Conservation (phyloP, 92 coral and sea anemone genomes). For the Anthopleura xanthogrammica region DNA sequence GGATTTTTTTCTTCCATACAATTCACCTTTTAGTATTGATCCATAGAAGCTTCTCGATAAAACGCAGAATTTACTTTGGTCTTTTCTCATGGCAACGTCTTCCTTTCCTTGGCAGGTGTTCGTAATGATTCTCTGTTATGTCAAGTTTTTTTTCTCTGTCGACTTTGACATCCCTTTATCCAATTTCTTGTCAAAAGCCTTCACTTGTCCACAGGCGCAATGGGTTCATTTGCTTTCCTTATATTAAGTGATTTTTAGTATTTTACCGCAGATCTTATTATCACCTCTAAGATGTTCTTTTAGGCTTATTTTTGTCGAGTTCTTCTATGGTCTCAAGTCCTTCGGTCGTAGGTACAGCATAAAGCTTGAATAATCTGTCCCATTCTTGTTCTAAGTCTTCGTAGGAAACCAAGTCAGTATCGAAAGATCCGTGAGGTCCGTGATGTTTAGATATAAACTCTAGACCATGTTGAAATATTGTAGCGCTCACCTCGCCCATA, state of each 20-base stretch:
- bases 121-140: background rate
- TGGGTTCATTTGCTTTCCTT: background rate
- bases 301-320: background rate
- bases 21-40: background rate
- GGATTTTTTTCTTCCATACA: background rate
- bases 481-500: constrained; percentile 79
- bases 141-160: background rate
- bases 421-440: constrained; percentile 86
- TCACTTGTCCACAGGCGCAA: background rate
- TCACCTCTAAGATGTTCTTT: background rate
- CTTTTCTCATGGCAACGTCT: background rate
- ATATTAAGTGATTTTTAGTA: background rate
- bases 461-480: constrained; percentile 65
- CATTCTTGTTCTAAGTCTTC: constrained; percentile 83
- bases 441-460: constrained; percentile 74
- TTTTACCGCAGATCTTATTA: background rate
- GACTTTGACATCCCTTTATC: background rate
- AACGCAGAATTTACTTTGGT: background rate
- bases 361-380: constrained; percentile 69
- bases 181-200: background rate
- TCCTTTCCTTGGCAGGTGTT: background rate
- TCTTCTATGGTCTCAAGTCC: constrained; percentile 34
- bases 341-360: constrained; percentile 41
- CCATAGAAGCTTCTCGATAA: background rate
- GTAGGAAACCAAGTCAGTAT: constrained; percentile 65